Conservation (phyloP, 2,888 invertebrate species). For the Drosophila incognita region DNA sequence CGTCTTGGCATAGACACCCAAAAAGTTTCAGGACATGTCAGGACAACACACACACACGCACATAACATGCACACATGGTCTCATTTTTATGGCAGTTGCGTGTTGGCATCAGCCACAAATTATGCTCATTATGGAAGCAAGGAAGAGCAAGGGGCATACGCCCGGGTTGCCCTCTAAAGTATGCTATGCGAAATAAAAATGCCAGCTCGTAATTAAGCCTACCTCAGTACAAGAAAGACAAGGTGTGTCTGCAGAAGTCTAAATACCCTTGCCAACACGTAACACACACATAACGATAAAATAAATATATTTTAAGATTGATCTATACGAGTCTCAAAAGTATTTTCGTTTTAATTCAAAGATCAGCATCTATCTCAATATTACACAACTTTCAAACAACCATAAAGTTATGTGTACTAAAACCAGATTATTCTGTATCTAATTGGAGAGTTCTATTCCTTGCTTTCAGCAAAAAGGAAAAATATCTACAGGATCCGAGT, state of each 20-base stretch:
- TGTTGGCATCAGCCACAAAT: slow-evolving; percentile 61
- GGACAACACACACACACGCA: slow-evolving; percentile 11
- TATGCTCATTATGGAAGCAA: slow-evolving; percentile 58
- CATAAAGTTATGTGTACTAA: neutral
- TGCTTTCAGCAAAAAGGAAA: neutral
- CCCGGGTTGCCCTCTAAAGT: slow-evolving; percentile 54
- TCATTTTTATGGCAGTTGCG: slow-evolving; percentile 24
- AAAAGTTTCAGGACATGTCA: slow-evolving; percentile 41
- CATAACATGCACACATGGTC: neutral
- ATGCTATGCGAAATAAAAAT: slow-evolving; percentile 55
- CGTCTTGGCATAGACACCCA: slow-evolving; percentile 16
- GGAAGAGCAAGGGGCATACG: slow-evolving; percentile 21
- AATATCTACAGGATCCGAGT: neutral
- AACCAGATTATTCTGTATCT: neutral
- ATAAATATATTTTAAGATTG: neutral
- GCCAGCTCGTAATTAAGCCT: slow-evolving; percentile 49
- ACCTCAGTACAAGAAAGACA: slow-evolving; percentile 16
- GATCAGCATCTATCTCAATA: neutral
- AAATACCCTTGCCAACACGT: slow-evolving; percentile 6
- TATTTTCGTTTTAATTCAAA: too few relatives aligned
- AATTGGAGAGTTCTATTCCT: neutral
- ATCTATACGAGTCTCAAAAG: too few relatives aligned
- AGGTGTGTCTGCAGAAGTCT: slow-evolving; percentile 2
- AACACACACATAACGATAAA: neutral
- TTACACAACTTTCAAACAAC: neutral